These are phyloP conservation scores for Lipotes vexillifer DNA, from an alignment of 2,113 vertebrate genomes.

Conservation along the genomic window DNA sequence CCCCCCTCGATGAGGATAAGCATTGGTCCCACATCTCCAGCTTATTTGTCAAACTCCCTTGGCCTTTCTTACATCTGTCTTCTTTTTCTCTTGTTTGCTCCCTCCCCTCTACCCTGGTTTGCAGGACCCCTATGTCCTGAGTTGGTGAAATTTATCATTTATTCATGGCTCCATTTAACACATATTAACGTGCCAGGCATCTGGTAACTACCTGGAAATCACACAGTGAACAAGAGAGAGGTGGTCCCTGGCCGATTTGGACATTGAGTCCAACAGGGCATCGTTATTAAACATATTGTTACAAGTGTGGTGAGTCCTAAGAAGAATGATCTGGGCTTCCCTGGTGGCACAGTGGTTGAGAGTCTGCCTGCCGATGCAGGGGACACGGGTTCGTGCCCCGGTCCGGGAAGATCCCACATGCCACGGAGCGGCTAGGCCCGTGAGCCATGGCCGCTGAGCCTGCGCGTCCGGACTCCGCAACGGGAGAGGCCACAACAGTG, in stretches of 20 bases:
- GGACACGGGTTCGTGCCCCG: no score
- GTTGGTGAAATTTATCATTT: not conserved
- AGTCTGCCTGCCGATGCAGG: no score
- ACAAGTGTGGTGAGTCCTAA: not conserved
- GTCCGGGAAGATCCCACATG: no score
- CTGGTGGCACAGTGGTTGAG: no score
- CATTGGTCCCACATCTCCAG: not conserved
- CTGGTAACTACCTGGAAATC: not conserved
- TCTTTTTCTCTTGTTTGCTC: not conserved
- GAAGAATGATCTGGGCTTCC: not conserved
- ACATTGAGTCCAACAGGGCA: not conserved
- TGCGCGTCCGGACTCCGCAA: no score
- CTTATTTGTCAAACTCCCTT: not conserved
- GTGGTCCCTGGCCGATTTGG: not conserved
- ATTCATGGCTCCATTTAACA: not conserved
- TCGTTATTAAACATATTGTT: not conserved
- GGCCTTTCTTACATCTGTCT: not conserved
- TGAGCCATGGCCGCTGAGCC: no score
- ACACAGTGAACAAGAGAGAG: not conserved
- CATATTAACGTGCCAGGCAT: not conserved
- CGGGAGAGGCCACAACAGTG: fast-evolving
- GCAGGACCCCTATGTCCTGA: not conserved
- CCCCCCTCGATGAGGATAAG: not conserved
- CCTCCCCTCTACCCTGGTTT: not conserved
- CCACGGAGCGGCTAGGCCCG: no score